Conservation (phyloP, 2,888 invertebrate species). For the Rotaria socialis region DNA sequence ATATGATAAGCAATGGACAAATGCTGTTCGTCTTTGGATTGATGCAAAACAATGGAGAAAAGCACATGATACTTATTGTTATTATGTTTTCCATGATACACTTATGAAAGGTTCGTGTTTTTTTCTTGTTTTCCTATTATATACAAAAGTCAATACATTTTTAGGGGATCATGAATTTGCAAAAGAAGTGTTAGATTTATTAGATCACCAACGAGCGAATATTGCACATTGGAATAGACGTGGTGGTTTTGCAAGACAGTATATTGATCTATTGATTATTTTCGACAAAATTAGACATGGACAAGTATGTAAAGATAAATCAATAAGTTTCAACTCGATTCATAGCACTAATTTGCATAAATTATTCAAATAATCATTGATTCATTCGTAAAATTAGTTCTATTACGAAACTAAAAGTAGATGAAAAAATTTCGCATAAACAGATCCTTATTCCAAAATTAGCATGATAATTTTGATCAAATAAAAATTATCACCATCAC, state of each 20-base stretch:
- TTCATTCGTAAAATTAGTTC: no score
- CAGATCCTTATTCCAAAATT: no score
- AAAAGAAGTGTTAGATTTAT: neutral
- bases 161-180: conserved; percentile 24
- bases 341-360: no score
- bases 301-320: neutral
- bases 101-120: neutral
- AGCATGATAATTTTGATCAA: no score
- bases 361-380: no score
- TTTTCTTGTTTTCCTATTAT: neutral
- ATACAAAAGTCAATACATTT: neutral
- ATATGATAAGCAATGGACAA: conserved; percentile 16
- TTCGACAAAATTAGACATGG: conserved; percentile 10
- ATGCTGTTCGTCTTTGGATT: conserved; percentile 24
- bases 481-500: no score
- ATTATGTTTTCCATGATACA: conserved; percentile 33
- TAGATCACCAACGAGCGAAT: neutral
- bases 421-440: no score
- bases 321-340: no score
- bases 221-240: conserved; percentile 23
- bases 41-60: neutral
- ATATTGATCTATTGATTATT: conserved; percentile 31
- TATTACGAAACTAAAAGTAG: no score
- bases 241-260: conserved; percentile 1
- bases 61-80: conserved; percentile 28